These are phyloP conservation scores for Drosophila buzzatii DNA, from an alignment of 2,888 invertebrate genomes.

Conservation along the genomic window DNA sequence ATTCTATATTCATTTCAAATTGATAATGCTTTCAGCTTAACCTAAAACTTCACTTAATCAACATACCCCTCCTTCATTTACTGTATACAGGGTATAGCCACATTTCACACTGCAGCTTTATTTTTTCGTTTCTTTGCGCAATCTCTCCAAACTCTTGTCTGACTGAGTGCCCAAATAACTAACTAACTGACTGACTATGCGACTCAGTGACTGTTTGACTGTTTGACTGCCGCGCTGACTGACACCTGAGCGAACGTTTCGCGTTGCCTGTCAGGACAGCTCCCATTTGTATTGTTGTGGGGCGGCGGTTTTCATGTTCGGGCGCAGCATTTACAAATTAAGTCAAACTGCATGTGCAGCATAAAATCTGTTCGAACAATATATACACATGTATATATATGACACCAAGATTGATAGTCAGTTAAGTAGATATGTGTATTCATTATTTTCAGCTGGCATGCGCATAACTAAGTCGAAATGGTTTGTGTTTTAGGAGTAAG, in stretches of 20 bases:
- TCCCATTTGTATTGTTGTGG: constrained; percentile 41
- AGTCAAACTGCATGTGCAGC: constrained; percentile 31
- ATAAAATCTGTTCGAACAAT: constrained; percentile 14
- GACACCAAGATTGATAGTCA: constrained; percentile 22
- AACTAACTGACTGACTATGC: constrained; percentile 29
- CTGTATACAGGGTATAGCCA: constrained; percentile 1
- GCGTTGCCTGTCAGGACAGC: constrained; percentile 47
- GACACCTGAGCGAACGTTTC: constrained; percentile 67
- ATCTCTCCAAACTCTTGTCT: constrained; percentile 38
- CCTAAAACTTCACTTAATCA: too few relatives aligned
- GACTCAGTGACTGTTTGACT: constrained; percentile 7
- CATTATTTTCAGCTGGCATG: constrained; percentile 10
- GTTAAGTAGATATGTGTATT: constrained; percentile 8
- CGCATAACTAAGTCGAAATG: background rate
- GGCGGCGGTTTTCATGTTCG: constrained; percentile 44
- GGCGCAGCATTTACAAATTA: constrained; percentile 13
- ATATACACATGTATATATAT: constrained; percentile 12
- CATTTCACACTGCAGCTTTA: constrained; percentile 54
- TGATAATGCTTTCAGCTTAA: background rate
- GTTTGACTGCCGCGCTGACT: constrained; percentile 30
- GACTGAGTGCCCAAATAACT: constrained; percentile 33
- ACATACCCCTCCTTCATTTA: background rate
- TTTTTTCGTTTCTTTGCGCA: constrained; percentile 57
- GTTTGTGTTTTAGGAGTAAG: background rate
- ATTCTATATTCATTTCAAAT: background rate